Percentiles rank a stretch among this genome's conserved stretches.
Conservation (phyloP, 2,113 vertebrate genomes). For the Columbina picui region DNA sequence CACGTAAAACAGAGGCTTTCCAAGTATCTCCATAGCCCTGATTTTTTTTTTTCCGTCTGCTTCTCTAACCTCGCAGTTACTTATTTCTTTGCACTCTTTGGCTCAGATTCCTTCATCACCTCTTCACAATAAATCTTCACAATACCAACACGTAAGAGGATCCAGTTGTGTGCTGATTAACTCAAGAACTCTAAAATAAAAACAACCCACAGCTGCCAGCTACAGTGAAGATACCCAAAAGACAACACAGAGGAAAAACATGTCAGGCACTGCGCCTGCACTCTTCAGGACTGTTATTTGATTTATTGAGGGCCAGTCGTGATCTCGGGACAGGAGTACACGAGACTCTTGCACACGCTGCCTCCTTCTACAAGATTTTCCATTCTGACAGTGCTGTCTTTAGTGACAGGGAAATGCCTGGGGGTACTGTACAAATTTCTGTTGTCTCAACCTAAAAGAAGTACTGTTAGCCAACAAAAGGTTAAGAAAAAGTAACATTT, state of each 20-base stretch:
- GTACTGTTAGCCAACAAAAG: neutral
- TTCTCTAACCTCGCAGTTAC: neutral
- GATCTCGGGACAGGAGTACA: neutral
- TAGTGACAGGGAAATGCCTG: neutral
- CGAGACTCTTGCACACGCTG: rapidly evolving
- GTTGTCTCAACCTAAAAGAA: neutral
- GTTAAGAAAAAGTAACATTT: neutral
- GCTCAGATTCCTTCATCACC: neutral
- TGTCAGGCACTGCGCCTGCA: neutral
- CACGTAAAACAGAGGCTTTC: neutral
- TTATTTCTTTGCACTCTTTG: neutral
- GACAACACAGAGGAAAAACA: neutral
- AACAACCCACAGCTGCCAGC: neutral
- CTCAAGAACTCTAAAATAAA: neutral
- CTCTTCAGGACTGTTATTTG: neutral
- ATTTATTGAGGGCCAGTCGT: neutral
- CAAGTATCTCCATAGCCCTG: neutral
- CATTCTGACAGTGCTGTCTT: neutral
- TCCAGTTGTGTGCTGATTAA: neutral
- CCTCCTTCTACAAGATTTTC: neutral
- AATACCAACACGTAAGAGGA: neutral
- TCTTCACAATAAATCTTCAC: neutral
- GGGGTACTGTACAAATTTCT: neutral
- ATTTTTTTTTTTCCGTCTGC: neutral
- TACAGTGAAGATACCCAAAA: neutral